Percentiles rank a stretch among this genome's conserved stretches.
These are phyloP conservation scores for Crossocerus cetratus DNA, from an alignment of 2,888 invertebrate species.

Conservation along the genomic window DNA sequence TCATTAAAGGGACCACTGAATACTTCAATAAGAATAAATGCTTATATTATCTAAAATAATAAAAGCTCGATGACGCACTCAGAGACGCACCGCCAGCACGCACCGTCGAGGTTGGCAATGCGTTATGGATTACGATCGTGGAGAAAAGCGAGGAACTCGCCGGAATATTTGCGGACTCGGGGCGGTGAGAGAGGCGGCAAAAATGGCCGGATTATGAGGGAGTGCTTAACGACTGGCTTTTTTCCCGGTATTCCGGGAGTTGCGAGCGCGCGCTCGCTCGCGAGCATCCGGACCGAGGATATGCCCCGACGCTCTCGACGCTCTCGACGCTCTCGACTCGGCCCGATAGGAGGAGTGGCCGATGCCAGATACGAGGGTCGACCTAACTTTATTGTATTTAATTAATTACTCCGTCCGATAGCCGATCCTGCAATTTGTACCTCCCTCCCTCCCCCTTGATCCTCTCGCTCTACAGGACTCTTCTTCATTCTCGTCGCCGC, in stretches of 20 bases:
- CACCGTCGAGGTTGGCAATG: too few relatives aligned
- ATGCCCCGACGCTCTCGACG: conserved; percentile 39
- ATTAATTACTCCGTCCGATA: conserved; percentile 71
- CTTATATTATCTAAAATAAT: too few relatives aligned
- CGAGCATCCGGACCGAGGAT: conserved; percentile 53
- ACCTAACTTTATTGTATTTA: conserved; percentile 72
- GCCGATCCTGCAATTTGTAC: conserved; percentile 71
- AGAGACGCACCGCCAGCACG: too few relatives aligned
- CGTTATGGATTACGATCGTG: too few relatives aligned
- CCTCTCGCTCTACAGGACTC: conserved; percentile 25
- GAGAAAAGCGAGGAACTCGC: conserved; percentile 13
- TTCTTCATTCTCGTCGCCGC: conserved; percentile 47
- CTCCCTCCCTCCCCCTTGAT: conserved; percentile 35
- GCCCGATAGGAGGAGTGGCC: conserved; percentile 68
- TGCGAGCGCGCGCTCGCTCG: conserved; percentile 49
- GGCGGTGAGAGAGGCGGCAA: conserved; percentile 17
- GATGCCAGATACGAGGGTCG: conserved; percentile 70
- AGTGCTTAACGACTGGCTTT: conserved; percentile 34
- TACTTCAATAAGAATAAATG: too few relatives aligned
- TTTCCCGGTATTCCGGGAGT: conserved; percentile 52
- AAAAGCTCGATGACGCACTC: too few relatives aligned
- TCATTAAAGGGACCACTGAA: too few relatives aligned
- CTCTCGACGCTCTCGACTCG: conserved; percentile 37
- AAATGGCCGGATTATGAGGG: conserved; percentile 35
- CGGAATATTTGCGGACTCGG: conserved; percentile 27